Evolutionary conservation across 2,888 invertebrate genomes (phyloP).

Genomic region (Eilema caniola): DNA sequence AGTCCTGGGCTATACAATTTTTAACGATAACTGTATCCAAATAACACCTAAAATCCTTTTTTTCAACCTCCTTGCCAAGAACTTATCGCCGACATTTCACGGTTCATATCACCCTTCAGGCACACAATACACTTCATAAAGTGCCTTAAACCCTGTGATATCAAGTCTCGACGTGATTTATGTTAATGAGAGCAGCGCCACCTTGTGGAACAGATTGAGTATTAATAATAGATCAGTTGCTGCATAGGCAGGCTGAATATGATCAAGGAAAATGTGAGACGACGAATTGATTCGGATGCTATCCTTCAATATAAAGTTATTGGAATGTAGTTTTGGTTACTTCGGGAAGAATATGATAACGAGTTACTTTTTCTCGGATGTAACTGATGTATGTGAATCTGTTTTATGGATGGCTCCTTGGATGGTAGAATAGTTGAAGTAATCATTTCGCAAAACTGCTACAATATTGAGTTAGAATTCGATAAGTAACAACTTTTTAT

Average conservation of each 20-base stretch:
- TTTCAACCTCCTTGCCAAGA: constrained; percentile 11
- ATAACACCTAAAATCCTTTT: constrained; percentile 9
- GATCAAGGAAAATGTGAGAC: constrained; percentile 25
- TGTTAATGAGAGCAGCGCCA: constrained; percentile 68
- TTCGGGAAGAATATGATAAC: constrained; percentile 17
- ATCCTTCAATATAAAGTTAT: constrained; percentile 17
- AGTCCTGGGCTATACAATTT: neutral
- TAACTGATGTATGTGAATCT: neutral
- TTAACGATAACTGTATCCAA: neutral
- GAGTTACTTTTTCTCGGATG: neutral
- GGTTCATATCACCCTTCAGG: constrained; percentile 19
- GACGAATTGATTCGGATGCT: constrained; percentile 28
- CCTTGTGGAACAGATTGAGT: constrained; percentile 69
- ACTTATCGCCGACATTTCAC: constrained; percentile 18
- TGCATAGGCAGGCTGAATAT: constrained; percentile 46
- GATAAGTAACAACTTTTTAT: no score
- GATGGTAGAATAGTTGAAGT: no score
- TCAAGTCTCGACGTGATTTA: constrained; percentile 62
- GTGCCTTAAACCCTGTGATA: constrained; percentile 30
- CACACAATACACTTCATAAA: constrained; percentile 46
- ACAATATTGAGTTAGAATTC: no score
- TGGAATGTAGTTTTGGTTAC: constrained; percentile 17
- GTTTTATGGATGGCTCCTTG: no score
- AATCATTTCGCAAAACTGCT: no score
- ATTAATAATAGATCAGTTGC: constrained; percentile 66